Evolutionary conservation across 1,140 invertebrate genomes (phyloP).

Genomic region (Gyrodactylus salaris): DNA sequence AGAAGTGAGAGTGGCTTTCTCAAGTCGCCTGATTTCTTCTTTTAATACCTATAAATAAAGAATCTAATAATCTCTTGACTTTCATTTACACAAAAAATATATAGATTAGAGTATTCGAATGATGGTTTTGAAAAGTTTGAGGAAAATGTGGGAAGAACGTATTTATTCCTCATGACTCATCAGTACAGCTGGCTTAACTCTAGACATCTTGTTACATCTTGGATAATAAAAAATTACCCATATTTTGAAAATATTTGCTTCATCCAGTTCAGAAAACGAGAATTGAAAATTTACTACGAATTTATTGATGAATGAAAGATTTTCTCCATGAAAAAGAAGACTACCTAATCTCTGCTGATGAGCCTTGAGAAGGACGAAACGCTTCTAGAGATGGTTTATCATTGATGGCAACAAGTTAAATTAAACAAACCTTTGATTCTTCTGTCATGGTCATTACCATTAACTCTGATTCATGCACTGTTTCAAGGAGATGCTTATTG

Average conservation of each 20-base stretch:
- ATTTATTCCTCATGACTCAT: too few species aligned
- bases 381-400: too few species aligned
- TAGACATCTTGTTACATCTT: neutral
- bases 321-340: neutral
- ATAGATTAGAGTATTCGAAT: neutral
- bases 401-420: too few species aligned
- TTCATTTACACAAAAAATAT: neutral
- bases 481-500: neutral
- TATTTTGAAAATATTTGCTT: neutral
- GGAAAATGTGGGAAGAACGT: too few species aligned
- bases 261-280: neutral
- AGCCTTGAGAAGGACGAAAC: neutral
- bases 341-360: neutral
- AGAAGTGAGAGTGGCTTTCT: neutral
- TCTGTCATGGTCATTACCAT: neutral
- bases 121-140: neutral
- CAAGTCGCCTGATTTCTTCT: neutral
- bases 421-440: neutral
- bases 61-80: neutral
- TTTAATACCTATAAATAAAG: neutral
- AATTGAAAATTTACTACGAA: neutral
- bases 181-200: too few species aligned
- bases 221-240: neutral
- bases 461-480: neutral
- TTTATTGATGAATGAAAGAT: neutral